phyloP scores from a whole-genome alignment of 1,140 invertebrate species.

The Trichomalopsis sarcophagae region DNA sequence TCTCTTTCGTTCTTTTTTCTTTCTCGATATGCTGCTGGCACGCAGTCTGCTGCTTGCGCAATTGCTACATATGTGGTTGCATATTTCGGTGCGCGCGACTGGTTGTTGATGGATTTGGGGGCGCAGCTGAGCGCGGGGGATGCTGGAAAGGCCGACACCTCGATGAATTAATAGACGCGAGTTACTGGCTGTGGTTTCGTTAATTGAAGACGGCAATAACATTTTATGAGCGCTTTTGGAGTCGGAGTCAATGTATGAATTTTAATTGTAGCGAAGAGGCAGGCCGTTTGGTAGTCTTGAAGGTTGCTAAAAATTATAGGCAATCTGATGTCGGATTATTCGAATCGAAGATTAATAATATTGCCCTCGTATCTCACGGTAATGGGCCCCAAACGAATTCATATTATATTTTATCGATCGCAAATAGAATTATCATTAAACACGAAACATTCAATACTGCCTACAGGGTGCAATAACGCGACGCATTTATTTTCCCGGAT shows the following conservation, averaged over 20 bases:
- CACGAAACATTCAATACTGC: background rate
- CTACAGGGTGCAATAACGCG: background rate
- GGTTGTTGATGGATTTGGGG: slow-evolving; percentile 42
- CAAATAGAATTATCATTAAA: background rate
- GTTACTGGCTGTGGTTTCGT: background rate
- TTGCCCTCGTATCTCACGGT: background rate
- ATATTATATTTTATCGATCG: background rate
- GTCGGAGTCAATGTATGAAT: background rate
- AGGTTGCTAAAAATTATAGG: no score
- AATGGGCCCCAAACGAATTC: background rate
- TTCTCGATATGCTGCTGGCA: background rate
- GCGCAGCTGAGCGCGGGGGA: no score
- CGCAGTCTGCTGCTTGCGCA: slow-evolving; percentile 36
- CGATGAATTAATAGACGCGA: slow-evolving; percentile 36
- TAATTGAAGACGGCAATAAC: slow-evolving; percentile 23
- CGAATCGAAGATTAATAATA: background rate
- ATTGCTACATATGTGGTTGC: slow-evolving; percentile 10
- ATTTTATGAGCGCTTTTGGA: slow-evolving; percentile 22
- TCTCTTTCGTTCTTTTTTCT: slow-evolving; percentile 20
- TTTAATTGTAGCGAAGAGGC: background rate
- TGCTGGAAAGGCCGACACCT: slow-evolving; percentile 7
- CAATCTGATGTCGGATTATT: background rate
- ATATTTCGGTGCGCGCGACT: background rate
- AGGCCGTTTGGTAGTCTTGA: background rate
- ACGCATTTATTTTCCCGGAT: background rate